Conservation (phyloP, 2,888 invertebrate species). For the Drosophila pseudotakahashii region DNA sequence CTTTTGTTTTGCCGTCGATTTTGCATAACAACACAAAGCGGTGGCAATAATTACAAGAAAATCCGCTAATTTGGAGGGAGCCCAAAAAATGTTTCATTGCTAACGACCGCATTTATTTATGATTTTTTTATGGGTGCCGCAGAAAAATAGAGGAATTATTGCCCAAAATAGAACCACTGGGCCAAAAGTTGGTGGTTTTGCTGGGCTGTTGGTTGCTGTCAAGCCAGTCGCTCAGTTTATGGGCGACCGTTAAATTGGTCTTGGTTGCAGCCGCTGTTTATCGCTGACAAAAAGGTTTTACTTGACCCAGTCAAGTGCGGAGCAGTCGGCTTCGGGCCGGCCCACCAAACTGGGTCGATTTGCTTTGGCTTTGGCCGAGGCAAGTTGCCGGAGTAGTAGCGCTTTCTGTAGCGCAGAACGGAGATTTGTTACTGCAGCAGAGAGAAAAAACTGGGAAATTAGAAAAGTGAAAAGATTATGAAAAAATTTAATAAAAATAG, state of each 20-base stretch:
- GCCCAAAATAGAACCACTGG: constrained; percentile 33
- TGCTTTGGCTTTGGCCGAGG: constrained; percentile 20
- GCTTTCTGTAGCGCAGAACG: constrained; percentile 7
- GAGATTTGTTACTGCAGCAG: constrained; percentile 7
- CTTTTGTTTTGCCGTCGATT: constrained; percentile 12
- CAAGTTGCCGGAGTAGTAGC: constrained; percentile 16
- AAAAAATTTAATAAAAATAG: too few relatives aligned
- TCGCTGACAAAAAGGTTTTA: constrained; percentile 78
- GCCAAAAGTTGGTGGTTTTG: constrained; percentile 31
- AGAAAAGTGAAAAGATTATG: neutral
- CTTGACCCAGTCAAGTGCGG: constrained; percentile 69
- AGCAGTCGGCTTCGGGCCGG: constrained; percentile 15
- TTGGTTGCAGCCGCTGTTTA: constrained; percentile 54
- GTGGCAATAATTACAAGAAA: constrained; percentile 28
- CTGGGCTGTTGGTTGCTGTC: constrained; percentile 37
- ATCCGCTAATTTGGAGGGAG: constrained; percentile 53
- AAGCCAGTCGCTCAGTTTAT: constrained; percentile 57
- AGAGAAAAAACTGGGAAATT: neutral
- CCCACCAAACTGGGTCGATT: constrained; percentile 57
- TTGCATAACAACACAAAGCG: constrained; percentile 29
- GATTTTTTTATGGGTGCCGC: constrained; percentile 34
- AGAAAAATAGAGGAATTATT: constrained; percentile 1
- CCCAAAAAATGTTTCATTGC: constrained; percentile 23
- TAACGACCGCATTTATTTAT: constrained; percentile 42
- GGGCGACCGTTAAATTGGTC: constrained; percentile 73